Conservation (phyloP, 2,113 vertebrate species). For the Conger conger region DNA sequence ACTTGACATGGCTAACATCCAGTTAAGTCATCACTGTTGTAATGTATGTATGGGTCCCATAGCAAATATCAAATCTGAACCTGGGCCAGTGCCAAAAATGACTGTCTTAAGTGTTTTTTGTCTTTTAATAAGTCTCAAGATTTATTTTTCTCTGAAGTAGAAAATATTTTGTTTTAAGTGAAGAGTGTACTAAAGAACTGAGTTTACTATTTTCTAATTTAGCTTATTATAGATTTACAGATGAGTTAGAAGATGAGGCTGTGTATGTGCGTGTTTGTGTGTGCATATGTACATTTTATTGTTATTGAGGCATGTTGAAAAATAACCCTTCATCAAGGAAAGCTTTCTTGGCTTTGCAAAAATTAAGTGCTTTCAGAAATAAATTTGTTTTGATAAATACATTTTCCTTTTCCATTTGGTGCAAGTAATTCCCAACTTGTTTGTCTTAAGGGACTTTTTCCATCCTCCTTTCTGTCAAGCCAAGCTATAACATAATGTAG, state of each 20-base stretch:
- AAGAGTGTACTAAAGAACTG: not conserved
- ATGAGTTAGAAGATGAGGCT: too few relatives aligned
- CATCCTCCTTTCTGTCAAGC: slow-evolving; percentile 42
- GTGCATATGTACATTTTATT: not conserved
- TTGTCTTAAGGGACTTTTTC: slow-evolving; percentile 38
- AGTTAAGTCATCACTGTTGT: too few relatives aligned
- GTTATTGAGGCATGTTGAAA: not conserved
- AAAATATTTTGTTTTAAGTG: too few relatives aligned
- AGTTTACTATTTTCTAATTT: not conserved
- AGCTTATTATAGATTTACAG: too few relatives aligned
- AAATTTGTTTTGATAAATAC: slow-evolving; percentile 26
- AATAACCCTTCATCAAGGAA: not conserved
- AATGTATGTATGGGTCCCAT: too few relatives aligned
- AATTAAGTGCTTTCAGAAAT: not conserved
- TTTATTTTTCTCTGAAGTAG: not conserved
- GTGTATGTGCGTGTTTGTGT: too few relatives aligned
- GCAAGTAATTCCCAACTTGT: slow-evolving; percentile 20
- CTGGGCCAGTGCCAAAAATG: too few relatives aligned
- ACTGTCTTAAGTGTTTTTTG: too few relatives aligned
- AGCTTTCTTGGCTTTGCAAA: not conserved
- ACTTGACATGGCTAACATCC: too few relatives aligned
- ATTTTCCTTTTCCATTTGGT: slow-evolving; percentile 23
- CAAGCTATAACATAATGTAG: slow-evolving; percentile 42
- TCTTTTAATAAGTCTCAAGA: not conserved
- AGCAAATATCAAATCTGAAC: too few relatives aligned